phyloP scores from a whole-genome alignment of 2,888 invertebrate species.

The Limnephilus marmoratus region DNA sequence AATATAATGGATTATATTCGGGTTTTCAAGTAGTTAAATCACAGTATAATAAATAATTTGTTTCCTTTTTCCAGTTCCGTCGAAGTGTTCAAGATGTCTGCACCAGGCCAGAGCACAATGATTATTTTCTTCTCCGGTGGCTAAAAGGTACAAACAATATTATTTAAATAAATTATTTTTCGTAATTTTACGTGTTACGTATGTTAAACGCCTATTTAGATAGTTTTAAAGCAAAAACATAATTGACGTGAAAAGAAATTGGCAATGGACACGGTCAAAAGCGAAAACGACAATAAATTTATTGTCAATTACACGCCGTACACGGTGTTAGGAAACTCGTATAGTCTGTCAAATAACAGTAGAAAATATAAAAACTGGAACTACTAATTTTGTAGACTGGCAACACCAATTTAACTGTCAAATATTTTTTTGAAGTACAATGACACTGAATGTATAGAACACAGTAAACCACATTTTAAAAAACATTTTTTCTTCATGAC shows the following conservation, averaged over 20 bases:
- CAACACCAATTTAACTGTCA: no score
- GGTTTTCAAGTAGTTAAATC: background rate
- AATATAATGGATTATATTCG: background rate
- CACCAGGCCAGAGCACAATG: slow-evolving; percentile 85
- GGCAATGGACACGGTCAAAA: background rate
- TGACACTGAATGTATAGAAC: no score
- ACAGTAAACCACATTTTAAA: no score
- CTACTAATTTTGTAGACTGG: no score
- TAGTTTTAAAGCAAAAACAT: background rate
- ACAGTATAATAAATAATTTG: slow-evolving; percentile 31
- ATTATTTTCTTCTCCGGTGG: slow-evolving; percentile 88
- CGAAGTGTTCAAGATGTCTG: slow-evolving; percentile 82
- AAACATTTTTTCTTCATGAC: no score
- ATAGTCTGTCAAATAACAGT: no score
- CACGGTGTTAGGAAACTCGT: no score
- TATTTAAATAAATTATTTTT: background rate
- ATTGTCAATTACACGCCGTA: no score
- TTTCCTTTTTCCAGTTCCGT: slow-evolving; percentile 83
- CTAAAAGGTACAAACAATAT: slow-evolving; percentile 80
- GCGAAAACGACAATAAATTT: background rate
- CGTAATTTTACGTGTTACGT: no score
- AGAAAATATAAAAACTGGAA: no score
- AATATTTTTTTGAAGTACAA: no score
- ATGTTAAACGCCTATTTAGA: no score
- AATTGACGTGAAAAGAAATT: background rate